Evolutionary conservation across 2,797 vertebrate species (phyloP).

Genomic region (Channa striata): DNA sequence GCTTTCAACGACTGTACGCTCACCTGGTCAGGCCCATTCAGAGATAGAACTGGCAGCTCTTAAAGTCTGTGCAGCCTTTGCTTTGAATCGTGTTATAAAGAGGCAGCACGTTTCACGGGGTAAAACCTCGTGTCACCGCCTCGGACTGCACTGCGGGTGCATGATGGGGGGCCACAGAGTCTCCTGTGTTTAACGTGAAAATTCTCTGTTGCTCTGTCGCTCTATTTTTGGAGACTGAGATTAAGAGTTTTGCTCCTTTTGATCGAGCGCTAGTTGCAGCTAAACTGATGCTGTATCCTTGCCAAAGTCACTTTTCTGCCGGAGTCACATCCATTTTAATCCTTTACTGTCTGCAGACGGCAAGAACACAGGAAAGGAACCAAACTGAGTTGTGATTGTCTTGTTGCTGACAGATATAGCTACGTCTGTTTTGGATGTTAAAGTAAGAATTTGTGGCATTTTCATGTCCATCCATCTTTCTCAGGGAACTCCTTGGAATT

Average conservation of each 20-base stretch:
- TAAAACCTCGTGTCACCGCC: background rate
- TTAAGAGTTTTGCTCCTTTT: slow-evolving; percentile 61
- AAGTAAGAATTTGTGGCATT: too few relatives aligned
- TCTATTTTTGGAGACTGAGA: background rate
- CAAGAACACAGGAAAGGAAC: background rate
- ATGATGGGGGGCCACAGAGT: background rate
- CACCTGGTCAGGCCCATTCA: slow-evolving; percentile 40
- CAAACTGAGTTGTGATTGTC: too few relatives aligned
- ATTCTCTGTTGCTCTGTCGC: background rate
- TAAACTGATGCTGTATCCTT: slow-evolving; percentile 86
- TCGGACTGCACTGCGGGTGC: background rate
- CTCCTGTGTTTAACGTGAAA: background rate
- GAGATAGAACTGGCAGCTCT: slow-evolving; percentile 6
- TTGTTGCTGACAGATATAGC: too few relatives aligned
- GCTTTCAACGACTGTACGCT: slow-evolving; percentile 46
- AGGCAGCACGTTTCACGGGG: background rate
- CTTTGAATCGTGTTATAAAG: background rate
- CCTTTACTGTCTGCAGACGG: slow-evolving; percentile 86
- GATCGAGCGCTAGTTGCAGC: slow-evolving; percentile 84
- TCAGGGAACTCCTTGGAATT: too few relatives aligned
- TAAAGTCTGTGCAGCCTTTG: slow-evolving; percentile 14
- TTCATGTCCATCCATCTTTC: too few relatives aligned
- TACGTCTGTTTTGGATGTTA: too few relatives aligned
- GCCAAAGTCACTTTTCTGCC: slow-evolving; percentile 85
- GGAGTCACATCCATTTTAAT: slow-evolving; percentile 87